These are phyloP conservation scores for Bergia puertoricense DNA, from an alignment of 92 coral and sea anemone genomes.

Conservation along the genomic window DNA sequence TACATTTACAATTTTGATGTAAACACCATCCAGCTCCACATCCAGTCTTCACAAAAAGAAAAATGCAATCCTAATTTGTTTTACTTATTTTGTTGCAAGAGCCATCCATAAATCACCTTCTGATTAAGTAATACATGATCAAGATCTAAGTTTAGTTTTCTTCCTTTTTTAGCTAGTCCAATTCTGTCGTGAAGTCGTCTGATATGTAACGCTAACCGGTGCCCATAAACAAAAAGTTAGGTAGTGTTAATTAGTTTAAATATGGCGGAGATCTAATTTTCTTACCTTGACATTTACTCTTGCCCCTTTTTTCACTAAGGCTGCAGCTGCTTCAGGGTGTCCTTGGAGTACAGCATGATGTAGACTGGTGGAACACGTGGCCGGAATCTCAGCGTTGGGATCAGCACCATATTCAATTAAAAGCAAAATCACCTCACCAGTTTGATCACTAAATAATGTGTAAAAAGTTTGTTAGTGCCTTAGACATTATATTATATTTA, in stretches of 20 bases:
- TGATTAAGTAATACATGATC: too few species aligned
- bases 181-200: not conserved
- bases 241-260: too few species aligned
- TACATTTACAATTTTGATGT: too few species aligned
- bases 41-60: not conserved
- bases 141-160: too few species aligned
- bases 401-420: not conserved
- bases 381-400: not conserved
- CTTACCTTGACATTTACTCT: not conserved
- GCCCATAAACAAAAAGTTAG: too few species aligned
- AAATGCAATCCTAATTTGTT: not conserved
- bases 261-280: not conserved
- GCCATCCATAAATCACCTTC: too few species aligned
- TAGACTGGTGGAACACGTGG: not conserved
- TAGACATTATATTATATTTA: not conserved
- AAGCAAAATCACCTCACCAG: not conserved
- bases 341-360: not conserved
- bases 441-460: not conserved
- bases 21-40: too few species aligned
- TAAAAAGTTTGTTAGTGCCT: not conserved
- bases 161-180: not conserved
- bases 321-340: not conserved
- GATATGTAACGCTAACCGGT: not conserved
- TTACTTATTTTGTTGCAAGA: not conserved
- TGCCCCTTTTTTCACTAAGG: not conserved